These are phyloP conservation scores for Urosaurus nigricauda DNA, from an alignment of 2,797 vertebrate species.

Conservation along the genomic window DNA sequence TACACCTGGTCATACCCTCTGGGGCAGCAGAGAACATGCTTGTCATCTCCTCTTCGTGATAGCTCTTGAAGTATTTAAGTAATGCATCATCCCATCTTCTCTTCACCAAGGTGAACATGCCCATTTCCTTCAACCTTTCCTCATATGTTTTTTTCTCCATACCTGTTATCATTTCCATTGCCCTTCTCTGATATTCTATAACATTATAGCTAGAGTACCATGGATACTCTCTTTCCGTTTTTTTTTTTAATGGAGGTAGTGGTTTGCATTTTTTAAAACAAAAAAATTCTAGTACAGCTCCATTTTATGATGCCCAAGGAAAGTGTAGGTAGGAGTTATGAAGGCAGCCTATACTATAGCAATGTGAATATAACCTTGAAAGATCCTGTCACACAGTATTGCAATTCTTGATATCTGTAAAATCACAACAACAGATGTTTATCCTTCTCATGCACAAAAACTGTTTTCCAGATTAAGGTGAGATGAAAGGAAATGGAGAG, in stretches of 20 bases:
- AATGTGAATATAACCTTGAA: not conserved
- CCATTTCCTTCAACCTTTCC: too few relatives aligned
- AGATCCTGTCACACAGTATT: not conserved
- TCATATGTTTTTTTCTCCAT: too few relatives aligned
- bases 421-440: not conserved
- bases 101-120: too few relatives aligned
- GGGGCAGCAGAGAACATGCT: too few relatives aligned
- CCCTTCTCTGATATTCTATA: too few relatives aligned
- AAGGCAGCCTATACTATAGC: constrained; percentile 33
- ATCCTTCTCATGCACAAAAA: not conserved
- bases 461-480: not conserved
- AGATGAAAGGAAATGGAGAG: not conserved
- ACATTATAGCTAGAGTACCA: too few relatives aligned
- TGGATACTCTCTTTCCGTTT: not conserved
- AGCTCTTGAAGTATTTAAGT: too few relatives aligned
- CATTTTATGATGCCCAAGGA: not conserved
- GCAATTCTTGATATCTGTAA: not conserved
- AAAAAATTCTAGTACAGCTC: not conserved
- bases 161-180: too few relatives aligned
- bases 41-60: too few relatives aligned
- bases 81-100: too few relatives aligned
- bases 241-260: not conserved
- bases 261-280: not conserved
- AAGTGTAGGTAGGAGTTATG: constrained; percentile 2
- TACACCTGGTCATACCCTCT: too few relatives aligned